phyloP scores from a whole-genome alignment of 2,113 vertebrate genomes.

The Ia io region DNA sequence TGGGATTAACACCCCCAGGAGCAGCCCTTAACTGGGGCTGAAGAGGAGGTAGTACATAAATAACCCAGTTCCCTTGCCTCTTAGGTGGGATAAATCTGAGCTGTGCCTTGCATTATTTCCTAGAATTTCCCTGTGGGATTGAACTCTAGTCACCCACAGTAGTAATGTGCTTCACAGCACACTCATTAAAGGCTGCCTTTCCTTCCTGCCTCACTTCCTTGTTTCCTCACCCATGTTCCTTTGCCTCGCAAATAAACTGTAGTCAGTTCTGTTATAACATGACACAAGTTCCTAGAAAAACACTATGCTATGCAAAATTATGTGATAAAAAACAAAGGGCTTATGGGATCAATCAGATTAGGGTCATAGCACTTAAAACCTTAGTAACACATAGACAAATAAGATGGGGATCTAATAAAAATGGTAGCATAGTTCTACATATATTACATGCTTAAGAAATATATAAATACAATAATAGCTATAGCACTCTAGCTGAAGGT shows the following conservation, averaged over 20 bases:
- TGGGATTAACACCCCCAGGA: constrained; percentile 21
- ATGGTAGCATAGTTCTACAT: neutral
- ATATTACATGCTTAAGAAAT: neutral
- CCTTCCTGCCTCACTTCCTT: neutral
- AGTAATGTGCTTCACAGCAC: neutral
- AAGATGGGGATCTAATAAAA: constrained; percentile 23
- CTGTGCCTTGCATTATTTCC: neutral
- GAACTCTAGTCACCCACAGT: neutral
- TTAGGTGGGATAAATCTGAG: neutral
- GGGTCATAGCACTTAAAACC: constrained; percentile 12
- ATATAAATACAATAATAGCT: neutral
- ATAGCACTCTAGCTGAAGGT: neutral
- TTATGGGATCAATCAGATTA: constrained; percentile 41
- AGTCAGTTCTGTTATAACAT: neutral
- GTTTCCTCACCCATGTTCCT: neutral
- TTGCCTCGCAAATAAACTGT: neutral
- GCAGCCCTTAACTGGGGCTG: neutral
- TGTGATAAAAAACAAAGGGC: constrained; percentile 19
- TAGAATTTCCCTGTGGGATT: neutral
- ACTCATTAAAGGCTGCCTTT: neutral
- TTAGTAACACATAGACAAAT: constrained; percentile 18
- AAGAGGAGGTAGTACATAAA: neutral
- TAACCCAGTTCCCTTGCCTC: neutral
- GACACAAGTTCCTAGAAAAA: constrained; percentile 43
- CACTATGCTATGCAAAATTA: constrained; percentile 12